Evolutionary conservation across 2,797 vertebrate species (phyloP).

Genomic region (Manis javanica): DNA sequence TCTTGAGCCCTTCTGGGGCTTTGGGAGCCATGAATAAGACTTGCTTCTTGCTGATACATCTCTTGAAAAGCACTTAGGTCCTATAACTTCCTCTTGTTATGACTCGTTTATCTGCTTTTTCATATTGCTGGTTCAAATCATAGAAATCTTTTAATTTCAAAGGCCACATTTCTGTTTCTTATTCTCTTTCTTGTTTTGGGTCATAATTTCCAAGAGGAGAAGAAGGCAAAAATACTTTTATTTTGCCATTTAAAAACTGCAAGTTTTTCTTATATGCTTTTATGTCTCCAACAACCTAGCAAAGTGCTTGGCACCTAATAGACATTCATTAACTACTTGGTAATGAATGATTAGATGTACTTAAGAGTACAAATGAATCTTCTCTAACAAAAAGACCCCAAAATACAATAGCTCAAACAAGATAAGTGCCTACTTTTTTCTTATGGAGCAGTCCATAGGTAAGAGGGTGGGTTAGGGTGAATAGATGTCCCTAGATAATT

Average conservation of each 20-base stretch:
- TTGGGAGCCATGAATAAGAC: neutral
- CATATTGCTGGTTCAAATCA: conserved; percentile 55
- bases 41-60: neutral
- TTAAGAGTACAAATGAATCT: conserved; percentile 24
- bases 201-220: conserved; percentile 10
- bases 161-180: conserved; percentile 42
- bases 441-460: neutral
- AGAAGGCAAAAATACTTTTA: conserved; percentile 50
- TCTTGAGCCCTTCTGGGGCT: conserved; percentile 25
- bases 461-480: conserved; percentile 6
- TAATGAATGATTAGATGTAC: conserved; percentile 27
- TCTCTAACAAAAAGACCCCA: neutral
- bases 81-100: conserved; percentile 36
- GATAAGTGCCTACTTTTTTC: conserved; percentile 9
- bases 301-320: neutral
- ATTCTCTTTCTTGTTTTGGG: conserved; percentile 24
- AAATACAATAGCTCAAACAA: conserved; percentile 42
- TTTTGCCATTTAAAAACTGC: conserved; percentile 46
- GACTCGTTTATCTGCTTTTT: conserved; percentile 40
- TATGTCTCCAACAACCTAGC: conserved; percentile 33
- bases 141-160: conserved; percentile 45
- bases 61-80: conserved; percentile 27
- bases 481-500: neutral
- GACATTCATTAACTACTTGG: conserved; percentile 30
- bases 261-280: conserved; percentile 15